A percentile compares a stretch with the other conserved stretches of the same genome.
Conservation (phyloP, 1,140 invertebrate genomes). For the Drosophila navojoa region DNA sequence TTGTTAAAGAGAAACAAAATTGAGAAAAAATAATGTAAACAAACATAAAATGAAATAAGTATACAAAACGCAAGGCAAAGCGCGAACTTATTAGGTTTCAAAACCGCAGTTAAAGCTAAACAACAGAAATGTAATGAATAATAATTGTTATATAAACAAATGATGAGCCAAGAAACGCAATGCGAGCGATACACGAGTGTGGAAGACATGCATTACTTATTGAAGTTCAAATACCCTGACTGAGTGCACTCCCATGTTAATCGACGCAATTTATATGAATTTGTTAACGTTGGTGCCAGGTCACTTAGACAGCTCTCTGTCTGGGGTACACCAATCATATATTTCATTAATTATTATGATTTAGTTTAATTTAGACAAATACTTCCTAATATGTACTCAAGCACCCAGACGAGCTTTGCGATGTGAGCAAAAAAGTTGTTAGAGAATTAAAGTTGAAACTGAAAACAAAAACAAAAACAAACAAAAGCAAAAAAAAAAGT, state of each 20-base stretch:
- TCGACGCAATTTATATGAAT: neutral
- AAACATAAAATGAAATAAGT: conserved; percentile 8
- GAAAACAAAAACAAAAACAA: neutral
- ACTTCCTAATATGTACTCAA: conserved; percentile 30
- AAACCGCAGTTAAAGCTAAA: conserved; percentile 62
- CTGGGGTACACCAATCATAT: conserved; percentile 11
- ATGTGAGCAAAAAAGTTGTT: conserved; percentile 35
- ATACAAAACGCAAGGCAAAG: conserved; percentile 17
- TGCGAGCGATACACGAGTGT: conserved; percentile 38
- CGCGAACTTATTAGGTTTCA: conserved; percentile 70
- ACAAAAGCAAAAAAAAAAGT: conserved; percentile 21
- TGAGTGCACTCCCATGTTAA: neutral
- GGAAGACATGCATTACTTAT: neutral
- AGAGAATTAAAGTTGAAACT: conserved; percentile 28
- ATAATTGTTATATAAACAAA: conserved; percentile 63
- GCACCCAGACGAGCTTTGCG: conserved; percentile 5
- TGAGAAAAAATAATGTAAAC: conserved; percentile 7
- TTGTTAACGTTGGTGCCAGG: neutral
- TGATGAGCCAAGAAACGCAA: conserved; percentile 59
- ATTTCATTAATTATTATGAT: conserved; percentile 50
- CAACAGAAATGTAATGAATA: conserved; percentile 57
- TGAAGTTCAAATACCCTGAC: conserved; percentile 34
- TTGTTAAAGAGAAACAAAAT: conserved; percentile 14
- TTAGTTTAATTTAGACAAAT: conserved; percentile 22
- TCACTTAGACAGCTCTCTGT: neutral